Evolutionary conservation across 2,113 vertebrate species (phyloP).

Genomic region (Verasper variegatus): DNA sequence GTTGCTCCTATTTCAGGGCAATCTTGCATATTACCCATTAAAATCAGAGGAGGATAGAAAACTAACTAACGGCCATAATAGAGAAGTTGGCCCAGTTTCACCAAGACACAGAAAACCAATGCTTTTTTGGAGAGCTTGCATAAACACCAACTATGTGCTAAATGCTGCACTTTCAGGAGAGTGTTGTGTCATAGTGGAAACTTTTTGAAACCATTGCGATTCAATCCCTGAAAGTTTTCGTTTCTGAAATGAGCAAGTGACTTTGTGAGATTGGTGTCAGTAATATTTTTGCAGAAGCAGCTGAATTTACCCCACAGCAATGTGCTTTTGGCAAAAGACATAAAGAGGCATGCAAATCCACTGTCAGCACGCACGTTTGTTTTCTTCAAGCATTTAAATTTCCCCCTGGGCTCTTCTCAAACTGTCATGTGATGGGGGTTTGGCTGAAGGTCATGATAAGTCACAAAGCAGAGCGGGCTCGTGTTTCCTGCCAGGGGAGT

Average conservation of each 20-base stretch:
- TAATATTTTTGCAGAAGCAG: background rate
- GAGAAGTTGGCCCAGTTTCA: no score
- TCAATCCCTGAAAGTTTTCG: background rate
- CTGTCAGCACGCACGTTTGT: conserved; percentile 16
- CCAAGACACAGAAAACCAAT: no score
- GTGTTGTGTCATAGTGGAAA: no score
- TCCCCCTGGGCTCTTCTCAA: conserved; percentile 33
- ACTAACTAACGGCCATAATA: no score
- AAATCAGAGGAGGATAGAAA: no score
- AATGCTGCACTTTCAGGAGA: no score
- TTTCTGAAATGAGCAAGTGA: background rate
- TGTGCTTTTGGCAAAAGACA: conserved; percentile 13
- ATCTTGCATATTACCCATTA: no score
- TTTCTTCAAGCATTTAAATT: conserved; percentile 36
- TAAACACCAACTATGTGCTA: no score
- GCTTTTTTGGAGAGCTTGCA: no score
- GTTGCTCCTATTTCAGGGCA: no score
- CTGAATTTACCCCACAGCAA: conserved; percentile 1
- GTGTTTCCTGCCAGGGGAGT: conserved; percentile 71
- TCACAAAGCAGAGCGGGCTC: conserved; percentile 58
- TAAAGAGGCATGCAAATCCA: background rate
- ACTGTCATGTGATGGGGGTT: conserved; percentile 37
- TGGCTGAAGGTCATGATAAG: conserved; percentile 63
- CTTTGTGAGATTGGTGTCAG: background rate
- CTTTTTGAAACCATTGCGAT: background rate